Percentiles rank a stretch among this genome's conserved stretches.
Conservation (phyloP, 2,888 invertebrate genomes). For the Anaspis maculata region DNA sequence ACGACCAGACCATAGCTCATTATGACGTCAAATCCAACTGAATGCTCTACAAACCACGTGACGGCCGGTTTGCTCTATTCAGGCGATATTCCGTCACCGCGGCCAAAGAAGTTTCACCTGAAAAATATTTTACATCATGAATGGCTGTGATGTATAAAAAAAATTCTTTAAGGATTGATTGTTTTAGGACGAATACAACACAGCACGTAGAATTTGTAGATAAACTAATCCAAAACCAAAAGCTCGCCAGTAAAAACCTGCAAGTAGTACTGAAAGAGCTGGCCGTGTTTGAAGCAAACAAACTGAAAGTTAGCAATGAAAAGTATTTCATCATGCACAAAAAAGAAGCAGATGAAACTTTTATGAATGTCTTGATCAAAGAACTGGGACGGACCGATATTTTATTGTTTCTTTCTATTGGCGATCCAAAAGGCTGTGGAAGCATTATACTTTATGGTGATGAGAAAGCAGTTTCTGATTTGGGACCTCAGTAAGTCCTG, state of each 20-base stretch:
- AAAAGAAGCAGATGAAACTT: conserved; percentile 72
- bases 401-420: conserved; percentile 60
- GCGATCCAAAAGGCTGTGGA: conserved; percentile 57
- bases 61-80: too few relatives aligned
- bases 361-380: conserved; percentile 60
- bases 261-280: conserved; percentile 59
- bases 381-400: conserved; percentile 50
- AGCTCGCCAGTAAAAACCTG: conserved; percentile 55
- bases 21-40: too few relatives aligned
- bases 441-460: conserved; percentile 51
- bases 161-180: neutral
- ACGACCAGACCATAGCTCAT: too few relatives aligned
- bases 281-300: conserved; percentile 59
- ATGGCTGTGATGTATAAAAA: neutral
- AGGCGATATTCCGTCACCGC: too few relatives aligned
- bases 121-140: too few relatives aligned
- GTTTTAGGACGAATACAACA: conserved; percentile 57
- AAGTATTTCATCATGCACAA: conserved; percentile 53
- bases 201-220: conserved; percentile 65
- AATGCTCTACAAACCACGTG: too few relatives aligned
- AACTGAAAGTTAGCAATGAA: conserved; percentile 47
- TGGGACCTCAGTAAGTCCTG: conserved; percentile 56
- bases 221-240: conserved; percentile 63
- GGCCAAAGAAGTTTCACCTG: too few relatives aligned
- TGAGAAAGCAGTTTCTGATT: conserved; percentile 45